Percentiles rank a stretch among this genome's conserved stretches.
Evolutionary conservation across 1,140 invertebrate genomes (phyloP).

Genomic region (Bombyx mandarina): DNA sequence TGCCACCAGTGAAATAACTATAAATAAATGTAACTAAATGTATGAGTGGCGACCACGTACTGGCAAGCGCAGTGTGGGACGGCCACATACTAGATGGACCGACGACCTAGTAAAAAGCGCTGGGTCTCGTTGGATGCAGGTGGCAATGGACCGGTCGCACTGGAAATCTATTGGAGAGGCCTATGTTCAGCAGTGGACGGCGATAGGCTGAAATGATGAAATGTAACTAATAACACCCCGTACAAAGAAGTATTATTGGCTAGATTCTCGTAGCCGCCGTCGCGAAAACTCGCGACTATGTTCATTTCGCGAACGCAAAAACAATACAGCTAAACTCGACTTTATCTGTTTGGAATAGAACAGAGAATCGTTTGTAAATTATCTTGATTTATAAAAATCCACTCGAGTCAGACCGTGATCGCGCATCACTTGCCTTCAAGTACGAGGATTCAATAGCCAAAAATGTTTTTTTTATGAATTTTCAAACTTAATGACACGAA

Average conservation of each 20-base stretch:
- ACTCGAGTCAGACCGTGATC: conserved; percentile 56
- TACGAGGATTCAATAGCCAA: conserved; percentile 3
- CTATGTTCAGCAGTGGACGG: no score
- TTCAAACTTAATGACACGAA: neutral
- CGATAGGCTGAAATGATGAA: no score
- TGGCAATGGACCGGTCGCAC: no score
- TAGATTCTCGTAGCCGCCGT: conserved; percentile 52
- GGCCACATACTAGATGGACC: no score
- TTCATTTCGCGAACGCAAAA: conserved; percentile 46
- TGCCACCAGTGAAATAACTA: no score
- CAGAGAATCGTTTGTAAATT: conserved; percentile 13
- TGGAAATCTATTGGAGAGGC: no score
- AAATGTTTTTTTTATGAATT: neutral
- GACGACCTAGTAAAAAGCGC: no score
- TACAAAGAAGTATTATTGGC: conserved; percentile 56
- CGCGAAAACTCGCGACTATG: conserved; percentile 56
- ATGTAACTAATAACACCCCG: conserved; percentile 26
- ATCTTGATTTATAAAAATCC: conserved; percentile 32
- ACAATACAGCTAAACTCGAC: conserved; percentile 18
- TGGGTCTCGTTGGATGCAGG: no score
- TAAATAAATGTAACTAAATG: neutral
- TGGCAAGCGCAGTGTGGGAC: no score
- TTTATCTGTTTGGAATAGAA: conserved; percentile 12
- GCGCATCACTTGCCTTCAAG: conserved; percentile 52
- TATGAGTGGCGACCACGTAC: no score